A percentile compares a stretch with the other conserved stretches of the same genome.
phyloP scores from a whole-genome alignment of 2,113 vertebrate species.

The Ornithorhynchus anatinus region DNA sequence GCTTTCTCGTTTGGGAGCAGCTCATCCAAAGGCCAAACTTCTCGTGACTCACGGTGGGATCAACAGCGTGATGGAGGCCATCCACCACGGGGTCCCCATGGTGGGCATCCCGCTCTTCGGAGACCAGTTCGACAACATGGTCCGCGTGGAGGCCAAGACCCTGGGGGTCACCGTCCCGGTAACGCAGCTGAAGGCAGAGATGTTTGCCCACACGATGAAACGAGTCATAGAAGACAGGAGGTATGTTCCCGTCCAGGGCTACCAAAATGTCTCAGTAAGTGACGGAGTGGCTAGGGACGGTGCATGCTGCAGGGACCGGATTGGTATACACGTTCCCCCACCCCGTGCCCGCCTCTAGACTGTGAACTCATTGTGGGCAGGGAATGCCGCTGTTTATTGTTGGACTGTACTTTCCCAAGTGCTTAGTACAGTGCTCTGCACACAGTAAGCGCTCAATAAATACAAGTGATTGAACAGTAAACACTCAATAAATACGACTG shows the following conservation, averaged over 20 bases:
- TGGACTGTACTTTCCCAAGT: no score
- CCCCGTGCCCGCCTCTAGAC: no score
- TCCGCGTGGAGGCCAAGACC: conserved; percentile 60
- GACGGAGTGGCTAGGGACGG: background rate
- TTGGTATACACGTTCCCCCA: background rate
- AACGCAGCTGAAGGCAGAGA: conserved; percentile 55
- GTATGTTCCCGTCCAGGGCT: conserved; percentile 32
- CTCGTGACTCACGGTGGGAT: conserved; percentile 74
- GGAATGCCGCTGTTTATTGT: no score
- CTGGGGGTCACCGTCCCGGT: conserved; percentile 61
- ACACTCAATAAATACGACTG: no score
- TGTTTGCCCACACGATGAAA: conserved; percentile 54
- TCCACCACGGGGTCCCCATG: conserved; percentile 73
- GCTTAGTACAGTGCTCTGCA: no score
- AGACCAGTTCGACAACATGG: conserved; percentile 73
- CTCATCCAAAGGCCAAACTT: conserved; percentile 63
- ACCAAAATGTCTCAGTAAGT: no score
- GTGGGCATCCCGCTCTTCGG: conserved; percentile 72
- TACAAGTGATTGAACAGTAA: no score
- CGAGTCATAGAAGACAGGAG: conserved; percentile 62
- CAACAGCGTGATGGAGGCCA: conserved; percentile 74
- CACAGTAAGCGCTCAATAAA: no score
- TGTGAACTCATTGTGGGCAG: no score
- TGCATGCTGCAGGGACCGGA: background rate
- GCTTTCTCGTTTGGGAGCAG: conserved; percentile 16